Evolutionary conservation across 2,113 vertebrate genomes (phyloP).

Genomic region (Apus apus): DNA sequence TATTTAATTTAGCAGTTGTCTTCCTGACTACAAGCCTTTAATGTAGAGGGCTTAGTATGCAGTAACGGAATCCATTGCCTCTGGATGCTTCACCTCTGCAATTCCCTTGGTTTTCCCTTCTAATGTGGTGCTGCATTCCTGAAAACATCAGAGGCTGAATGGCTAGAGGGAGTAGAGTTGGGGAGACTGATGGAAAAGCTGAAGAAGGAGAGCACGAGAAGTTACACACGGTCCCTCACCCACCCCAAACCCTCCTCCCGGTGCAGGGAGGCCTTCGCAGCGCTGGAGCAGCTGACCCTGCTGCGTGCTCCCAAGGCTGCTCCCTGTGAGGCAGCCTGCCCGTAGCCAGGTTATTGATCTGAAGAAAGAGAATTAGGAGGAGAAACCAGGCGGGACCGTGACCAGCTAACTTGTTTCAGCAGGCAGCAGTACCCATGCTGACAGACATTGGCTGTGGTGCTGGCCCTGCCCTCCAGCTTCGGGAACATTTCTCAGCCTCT

Average conservation of each 20-base stretch:
- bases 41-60: background rate
- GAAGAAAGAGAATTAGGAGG: background rate
- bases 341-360: background rate
- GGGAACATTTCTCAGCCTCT: background rate
- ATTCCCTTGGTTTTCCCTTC: background rate
- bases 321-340: accelerated
- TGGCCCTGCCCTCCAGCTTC: background rate
- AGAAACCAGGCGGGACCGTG: background rate
- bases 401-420: background rate
- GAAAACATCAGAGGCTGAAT: background rate
- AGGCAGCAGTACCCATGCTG: background rate
- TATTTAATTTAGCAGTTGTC: background rate
- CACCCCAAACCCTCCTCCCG: background rate
- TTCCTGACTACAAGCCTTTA: background rate
- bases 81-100: background rate
- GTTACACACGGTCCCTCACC: background rate
- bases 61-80: background rate
- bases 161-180: background rate
- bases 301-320: accelerated
- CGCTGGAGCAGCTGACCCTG: background rate
- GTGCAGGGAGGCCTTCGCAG: background rate
- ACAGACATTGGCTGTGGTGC: background rate
- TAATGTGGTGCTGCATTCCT: background rate
- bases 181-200: background rate
- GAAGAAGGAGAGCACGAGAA: background rate